Base-by-base conservation (phyloP, 2,888 invertebrate species). In the Cristatella mucedo region DNA sequence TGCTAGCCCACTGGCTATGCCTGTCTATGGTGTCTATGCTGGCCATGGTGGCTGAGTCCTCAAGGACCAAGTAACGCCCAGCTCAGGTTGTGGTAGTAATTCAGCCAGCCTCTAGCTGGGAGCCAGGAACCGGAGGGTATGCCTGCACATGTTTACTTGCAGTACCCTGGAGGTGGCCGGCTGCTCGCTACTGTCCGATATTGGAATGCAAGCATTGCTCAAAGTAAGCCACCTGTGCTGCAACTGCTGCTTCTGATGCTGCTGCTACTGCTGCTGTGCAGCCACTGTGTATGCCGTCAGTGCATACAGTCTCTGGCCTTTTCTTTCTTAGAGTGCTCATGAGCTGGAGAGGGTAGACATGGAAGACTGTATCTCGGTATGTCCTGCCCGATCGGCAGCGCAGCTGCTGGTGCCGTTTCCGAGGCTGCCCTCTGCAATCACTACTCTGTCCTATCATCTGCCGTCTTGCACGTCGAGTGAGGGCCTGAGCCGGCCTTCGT, bases 331-430 rank as follows among this genome's bases (percentile, higher is more conserved):
- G 82, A 87, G 80, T 63, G 95, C 95, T 71, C 79, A 84, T 59
- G 74, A 82, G 59, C 70, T 97, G 54, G 91, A 93, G 63, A 79
- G 87, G 56, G 87, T 97, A 85, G 97, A 97, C 66, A 71, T 97
- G 49, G 97, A 97, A 63, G 97, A 97, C 68, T 97, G 97, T 66
- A 80, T 83, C 47, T 75, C 87, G 48, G 65, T 66, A 52, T 47
- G 53, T 44, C 20, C 15, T 15, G n/a, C n/a, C n/a, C n/a, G n/a
- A n/a, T n/a, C n/a, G n/a, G n/a, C n/a, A n/a, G n/a, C n/a, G n/a
- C n/a, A n/a, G n/a, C n/a, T n/a, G n/a, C n/a, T n/a, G n/a, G n/a
- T n/a, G n/a, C n/a, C n/a, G n/a, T n/a, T n/a, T n/a, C n/a, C n/a
- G n/a, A n/a, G n/a, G n/a, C n/a, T n/a, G n/a, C n/a, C n/a, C n/a